Conservation (phyloP, 2,797 vertebrate species). For the Lutjanus campechanus region DNA sequence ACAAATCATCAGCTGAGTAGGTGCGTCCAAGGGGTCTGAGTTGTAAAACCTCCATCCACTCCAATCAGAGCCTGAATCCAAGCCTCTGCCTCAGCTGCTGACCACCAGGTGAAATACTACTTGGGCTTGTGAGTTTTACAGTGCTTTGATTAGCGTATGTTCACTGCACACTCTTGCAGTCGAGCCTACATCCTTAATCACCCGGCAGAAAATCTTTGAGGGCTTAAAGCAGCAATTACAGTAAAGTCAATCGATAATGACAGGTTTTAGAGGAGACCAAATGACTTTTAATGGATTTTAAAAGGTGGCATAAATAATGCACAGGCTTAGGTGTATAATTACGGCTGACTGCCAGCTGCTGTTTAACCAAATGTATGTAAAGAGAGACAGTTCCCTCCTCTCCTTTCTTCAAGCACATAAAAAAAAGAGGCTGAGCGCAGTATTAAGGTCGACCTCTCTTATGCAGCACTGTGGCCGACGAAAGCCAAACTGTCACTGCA, state of each 20-base stretch:
- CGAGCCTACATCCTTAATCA: slow-evolving; percentile 77
- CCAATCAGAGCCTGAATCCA: slow-evolving; percentile 19
- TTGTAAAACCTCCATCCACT: slow-evolving; percentile 43
- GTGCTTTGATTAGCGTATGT: slow-evolving; percentile 70
- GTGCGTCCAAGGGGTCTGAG: slow-evolving; percentile 16
- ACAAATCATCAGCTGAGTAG: slow-evolving; percentile 38
- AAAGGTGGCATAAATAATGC: slow-evolving; percentile 86
- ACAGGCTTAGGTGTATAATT: slow-evolving; percentile 79
- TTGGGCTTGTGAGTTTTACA: slow-evolving; percentile 65
- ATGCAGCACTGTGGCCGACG: slow-evolving; percentile 53
- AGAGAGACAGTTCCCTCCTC: slow-evolving; percentile 42
- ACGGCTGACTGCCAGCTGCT: slow-evolving; percentile 69
- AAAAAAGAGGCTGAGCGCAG: slow-evolving; percentile 24
- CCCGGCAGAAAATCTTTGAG: slow-evolving; percentile 83
- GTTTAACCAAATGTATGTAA: slow-evolving; percentile 82
- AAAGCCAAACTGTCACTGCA: slow-evolving; percentile 72
- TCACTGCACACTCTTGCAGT: slow-evolving; percentile 45
- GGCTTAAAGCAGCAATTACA: slow-evolving; percentile 85
- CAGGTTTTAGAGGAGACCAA: slow-evolving; percentile 80
- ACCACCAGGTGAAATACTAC: slow-evolving; percentile 72
- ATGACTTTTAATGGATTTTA: slow-evolving; percentile 86
- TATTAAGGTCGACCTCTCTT: slow-evolving; percentile 65
- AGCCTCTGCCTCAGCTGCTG: slow-evolving; percentile 23
- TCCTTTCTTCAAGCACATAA: slow-evolving; percentile 21
- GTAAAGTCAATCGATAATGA: slow-evolving; percentile 86